Percentiles rank a stretch among this genome's conserved stretches.
phyloP scores from a whole-genome alignment of 2,113 vertebrate genomes.

The Channa argus region DNA sequence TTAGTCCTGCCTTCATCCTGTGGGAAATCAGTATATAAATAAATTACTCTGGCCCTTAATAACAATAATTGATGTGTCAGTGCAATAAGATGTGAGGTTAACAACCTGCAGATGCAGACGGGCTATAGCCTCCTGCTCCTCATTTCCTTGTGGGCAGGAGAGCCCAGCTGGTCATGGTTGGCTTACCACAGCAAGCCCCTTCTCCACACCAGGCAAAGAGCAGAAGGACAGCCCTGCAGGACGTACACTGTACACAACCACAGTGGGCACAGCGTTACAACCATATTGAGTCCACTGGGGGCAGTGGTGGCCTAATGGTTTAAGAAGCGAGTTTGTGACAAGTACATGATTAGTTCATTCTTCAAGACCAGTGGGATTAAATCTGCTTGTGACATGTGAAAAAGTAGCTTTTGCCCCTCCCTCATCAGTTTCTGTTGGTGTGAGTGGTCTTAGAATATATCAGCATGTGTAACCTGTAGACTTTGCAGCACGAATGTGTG shows the following conservation, averaged over 20 bases:
- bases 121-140: conserved; percentile 52
- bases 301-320: too few species aligned
- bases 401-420: too few species aligned
- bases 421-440: too few species aligned
- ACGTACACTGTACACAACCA: conserved; percentile 47
- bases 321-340: too few species aligned
- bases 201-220: conserved; percentile 62
- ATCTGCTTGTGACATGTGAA: too few species aligned
- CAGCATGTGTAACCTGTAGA: conserved; percentile 37
- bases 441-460: neutral
- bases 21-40: conserved; percentile 81
- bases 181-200: conserved; percentile 53
- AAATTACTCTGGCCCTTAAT: conserved; percentile 77
- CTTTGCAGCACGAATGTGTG: conserved; percentile 28
- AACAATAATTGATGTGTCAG: conserved; percentile 84
- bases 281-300: conserved; percentile 2
- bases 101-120: conserved; percentile 71
- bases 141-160: conserved; percentile 47
- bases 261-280: conserved; percentile 7
- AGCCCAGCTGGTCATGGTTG: conserved; percentile 74
- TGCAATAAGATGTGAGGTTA: conserved; percentile 78
- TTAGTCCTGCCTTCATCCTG: conserved; percentile 64
- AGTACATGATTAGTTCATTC: too few species aligned
- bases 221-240: conserved; percentile 72
- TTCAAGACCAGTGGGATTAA: too few species aligned